Conservation (phyloP, 1,140 invertebrate species). For the Cyclina sinensis region DNA sequence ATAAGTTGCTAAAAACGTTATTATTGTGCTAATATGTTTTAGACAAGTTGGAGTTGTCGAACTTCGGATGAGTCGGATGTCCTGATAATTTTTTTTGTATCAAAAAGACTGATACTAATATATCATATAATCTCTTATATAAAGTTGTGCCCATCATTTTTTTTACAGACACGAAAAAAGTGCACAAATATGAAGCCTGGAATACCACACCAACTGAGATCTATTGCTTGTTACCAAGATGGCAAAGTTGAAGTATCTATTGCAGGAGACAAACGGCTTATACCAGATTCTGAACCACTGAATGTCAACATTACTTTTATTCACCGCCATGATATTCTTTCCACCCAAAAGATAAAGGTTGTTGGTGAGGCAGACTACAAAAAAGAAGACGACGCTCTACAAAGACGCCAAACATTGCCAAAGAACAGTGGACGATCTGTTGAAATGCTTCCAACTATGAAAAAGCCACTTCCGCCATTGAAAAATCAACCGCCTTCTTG, state of each 20-base stretch:
- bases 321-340: not conserved
- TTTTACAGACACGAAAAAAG: not conserved
- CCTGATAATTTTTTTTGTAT: no score
- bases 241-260: constrained; percentile 39
- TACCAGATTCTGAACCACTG: not conserved
- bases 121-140: no score
- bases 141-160: not conserved
- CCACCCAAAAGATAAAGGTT: not conserved
- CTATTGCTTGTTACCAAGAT: constrained; percentile 25
- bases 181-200: not conserved
- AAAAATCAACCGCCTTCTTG: not conserved
- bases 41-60: no score
- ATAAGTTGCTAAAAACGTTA: no score
- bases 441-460: not conserved
- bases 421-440: not conserved
- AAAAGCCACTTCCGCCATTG: not conserved
- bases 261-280: not conserved
- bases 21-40: no score
- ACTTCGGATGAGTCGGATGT: no score
- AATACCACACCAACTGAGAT: constrained; percentile 14
- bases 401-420: not conserved
- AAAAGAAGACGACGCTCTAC: not conserved
- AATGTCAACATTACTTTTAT: constrained; percentile 33
- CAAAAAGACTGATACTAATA: no score
- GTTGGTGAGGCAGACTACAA: not conserved